Evolutionary conservation across 2,888 invertebrate species (phyloP).

Genomic region (Horisme vitalbata): DNA sequence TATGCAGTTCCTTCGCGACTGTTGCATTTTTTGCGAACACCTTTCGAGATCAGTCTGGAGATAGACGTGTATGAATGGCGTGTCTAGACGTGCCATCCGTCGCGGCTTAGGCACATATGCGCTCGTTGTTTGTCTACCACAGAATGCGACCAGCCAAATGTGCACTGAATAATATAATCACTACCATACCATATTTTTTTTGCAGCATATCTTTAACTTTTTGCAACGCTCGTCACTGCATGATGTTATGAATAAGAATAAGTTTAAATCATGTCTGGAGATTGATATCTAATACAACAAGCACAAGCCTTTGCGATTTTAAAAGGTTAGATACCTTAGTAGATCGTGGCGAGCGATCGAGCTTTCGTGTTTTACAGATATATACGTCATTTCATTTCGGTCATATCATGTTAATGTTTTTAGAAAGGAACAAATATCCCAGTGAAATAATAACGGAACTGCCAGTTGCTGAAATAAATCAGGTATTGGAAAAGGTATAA

Average conservation of each 20-base stretch:
- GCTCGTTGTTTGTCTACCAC: conserved; percentile 45
- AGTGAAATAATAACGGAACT: not conserved
- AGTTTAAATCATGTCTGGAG: conserved; percentile 55
- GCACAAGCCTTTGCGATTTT: conserved; percentile 38
- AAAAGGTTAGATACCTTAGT: no score
- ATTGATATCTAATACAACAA: conserved; percentile 49
- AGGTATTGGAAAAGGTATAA: not conserved
- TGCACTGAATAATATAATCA: conserved; percentile 59
- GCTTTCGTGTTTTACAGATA: no score
- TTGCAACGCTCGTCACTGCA: conserved; percentile 43
- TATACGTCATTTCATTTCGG: no score
- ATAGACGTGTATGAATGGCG: conserved; percentile 63
- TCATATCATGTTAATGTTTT: no score
- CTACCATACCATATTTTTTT: conserved; percentile 48
- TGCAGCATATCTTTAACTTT: conserved; percentile 47
- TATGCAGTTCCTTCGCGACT: conserved; percentile 43
- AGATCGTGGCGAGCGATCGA: no score
- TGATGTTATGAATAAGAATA: conserved; percentile 55
- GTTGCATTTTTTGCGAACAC: conserved; percentile 54
- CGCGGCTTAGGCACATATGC: conserved; percentile 50
- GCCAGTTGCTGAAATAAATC: not conserved
- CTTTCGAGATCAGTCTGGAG: conserved; percentile 61
- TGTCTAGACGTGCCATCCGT: conserved; percentile 67
- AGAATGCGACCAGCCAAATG: conserved; percentile 49
- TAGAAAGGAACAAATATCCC: no score